phyloP scores from a whole-genome alignment of 1,140 invertebrate species.

The Anastrepha obliqua region DNA sequence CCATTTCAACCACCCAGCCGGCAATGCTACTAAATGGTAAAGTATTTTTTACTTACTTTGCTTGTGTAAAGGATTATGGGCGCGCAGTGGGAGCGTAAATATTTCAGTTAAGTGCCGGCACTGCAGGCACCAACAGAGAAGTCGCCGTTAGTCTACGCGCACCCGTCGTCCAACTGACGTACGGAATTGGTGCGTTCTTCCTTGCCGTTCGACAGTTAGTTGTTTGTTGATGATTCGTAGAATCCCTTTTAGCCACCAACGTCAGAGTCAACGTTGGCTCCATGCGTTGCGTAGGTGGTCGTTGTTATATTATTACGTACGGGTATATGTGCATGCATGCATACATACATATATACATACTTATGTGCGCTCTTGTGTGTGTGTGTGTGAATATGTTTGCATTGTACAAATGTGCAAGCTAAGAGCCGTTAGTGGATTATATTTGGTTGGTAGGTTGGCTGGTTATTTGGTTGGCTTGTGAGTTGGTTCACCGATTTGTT shows the following conservation, averaged over 20 bases:
- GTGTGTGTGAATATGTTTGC: background rate
- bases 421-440: slow-evolving; percentile 38
- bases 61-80: slow-evolving; percentile 57
- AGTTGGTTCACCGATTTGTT: slow-evolving; percentile 30
- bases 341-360: background rate
- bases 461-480: slow-evolving; percentile 37
- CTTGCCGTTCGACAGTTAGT: background rate
- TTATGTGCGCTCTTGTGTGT: background rate
- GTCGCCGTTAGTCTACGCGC: background rate
- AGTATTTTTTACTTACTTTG: slow-evolving; percentile 1
- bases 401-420: background rate
- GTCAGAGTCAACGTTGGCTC: slow-evolving; percentile 15
- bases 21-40: background rate
- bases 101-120: slow-evolving; percentile 47
- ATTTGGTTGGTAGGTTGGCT: slow-evolving; percentile 30
- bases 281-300: slow-evolving; percentile 32
- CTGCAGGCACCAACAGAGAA: background rate
- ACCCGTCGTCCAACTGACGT: background rate
- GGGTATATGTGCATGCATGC: background rate
- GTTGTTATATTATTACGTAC: slow-evolving; percentile 2
- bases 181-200: background rate
- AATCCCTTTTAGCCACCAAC: slow-evolving; percentile 18
- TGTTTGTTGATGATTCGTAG: background rate
- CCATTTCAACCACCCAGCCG: background rate
- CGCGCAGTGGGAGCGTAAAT: slow-evolving; percentile 53